phyloP scores from a whole-genome alignment of 2,797 vertebrate species.

The Neosilurus hyrtlii region DNA sequence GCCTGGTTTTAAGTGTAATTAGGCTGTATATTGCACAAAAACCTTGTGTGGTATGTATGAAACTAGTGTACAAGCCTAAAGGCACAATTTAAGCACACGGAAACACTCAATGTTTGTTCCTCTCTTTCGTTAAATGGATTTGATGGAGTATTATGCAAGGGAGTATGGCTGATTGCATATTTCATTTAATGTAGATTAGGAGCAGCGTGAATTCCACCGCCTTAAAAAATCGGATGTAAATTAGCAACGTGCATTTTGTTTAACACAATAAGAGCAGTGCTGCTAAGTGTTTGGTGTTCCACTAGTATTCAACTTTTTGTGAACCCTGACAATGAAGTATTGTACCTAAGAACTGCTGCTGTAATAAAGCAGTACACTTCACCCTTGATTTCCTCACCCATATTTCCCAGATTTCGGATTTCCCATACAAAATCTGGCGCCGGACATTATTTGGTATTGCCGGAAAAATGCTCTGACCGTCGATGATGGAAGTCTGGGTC shows the following conservation, averaged over 20 bases:
- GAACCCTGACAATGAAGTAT: not conserved
- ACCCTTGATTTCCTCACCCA: too few relatives aligned
- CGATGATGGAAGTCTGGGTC: too few relatives aligned
- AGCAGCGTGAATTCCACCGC: not conserved
- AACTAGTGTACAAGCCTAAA: not conserved
- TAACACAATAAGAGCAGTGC: not conserved
- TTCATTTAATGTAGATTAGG: too few relatives aligned
- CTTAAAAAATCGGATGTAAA: not conserved
- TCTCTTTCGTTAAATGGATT: not conserved
- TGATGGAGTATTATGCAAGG: not conserved
- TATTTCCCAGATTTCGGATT: too few relatives aligned
- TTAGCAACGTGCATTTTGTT: not conserved
- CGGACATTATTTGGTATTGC: too few relatives aligned
- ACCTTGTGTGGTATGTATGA: not conserved
- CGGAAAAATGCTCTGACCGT: too few relatives aligned
- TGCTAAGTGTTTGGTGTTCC: not conserved
- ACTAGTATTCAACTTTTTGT: not conserved
- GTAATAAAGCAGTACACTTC: too few relatives aligned
- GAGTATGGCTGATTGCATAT: not conserved
- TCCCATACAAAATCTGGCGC: too few relatives aligned
- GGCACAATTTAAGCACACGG: not conserved
- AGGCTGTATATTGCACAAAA: not conserved
- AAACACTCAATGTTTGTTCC: not conserved
- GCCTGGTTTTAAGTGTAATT: slow-evolving; percentile 2
- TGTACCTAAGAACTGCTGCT: not conserved